Percentiles rank a stretch among this genome's conserved stretches.
These are phyloP conservation scores for Caenorhabditis doughertyi DNA, from an alignment of 2,888 invertebrate genomes.

Conservation along the genomic window DNA sequence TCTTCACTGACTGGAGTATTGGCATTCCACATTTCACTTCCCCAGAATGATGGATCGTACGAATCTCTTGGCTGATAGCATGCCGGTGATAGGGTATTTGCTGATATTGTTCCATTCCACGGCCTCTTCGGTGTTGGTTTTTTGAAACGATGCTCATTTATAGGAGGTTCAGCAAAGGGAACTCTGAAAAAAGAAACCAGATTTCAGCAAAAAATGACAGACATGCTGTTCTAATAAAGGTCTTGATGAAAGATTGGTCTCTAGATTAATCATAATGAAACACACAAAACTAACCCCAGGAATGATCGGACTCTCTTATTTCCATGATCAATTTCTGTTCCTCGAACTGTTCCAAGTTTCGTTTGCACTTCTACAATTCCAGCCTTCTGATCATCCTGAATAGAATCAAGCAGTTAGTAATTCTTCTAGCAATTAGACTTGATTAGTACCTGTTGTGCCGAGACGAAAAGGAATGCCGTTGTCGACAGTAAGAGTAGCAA, in stretches of 20 bases:
- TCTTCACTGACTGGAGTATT: slow-evolving; percentile 94
- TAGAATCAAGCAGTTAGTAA: slow-evolving; percentile 12
- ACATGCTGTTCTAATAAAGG: no score
- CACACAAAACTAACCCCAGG: slow-evolving; percentile 53
- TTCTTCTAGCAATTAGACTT: no score
- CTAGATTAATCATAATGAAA: no score
- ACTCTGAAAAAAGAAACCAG: slow-evolving; percentile 62
- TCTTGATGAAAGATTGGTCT: not conserved
- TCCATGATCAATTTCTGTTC: slow-evolving; percentile 71
- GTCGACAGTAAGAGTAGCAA: slow-evolving; percentile 46
- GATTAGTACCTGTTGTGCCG: slow-evolving; percentile 45
- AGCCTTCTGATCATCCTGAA: slow-evolving; percentile 42
- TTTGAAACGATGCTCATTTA: slow-evolving; percentile 74
- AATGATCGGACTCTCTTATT: slow-evolving; percentile 56
- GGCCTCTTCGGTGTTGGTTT: slow-evolving; percentile 74
- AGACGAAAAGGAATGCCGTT: slow-evolving; percentile 29
- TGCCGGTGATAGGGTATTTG: slow-evolving; percentile 73
- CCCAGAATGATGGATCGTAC: slow-evolving; percentile 84
- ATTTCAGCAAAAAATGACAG: no score
- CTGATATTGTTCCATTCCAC: slow-evolving; percentile 75
- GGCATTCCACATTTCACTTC: slow-evolving; percentile 96
- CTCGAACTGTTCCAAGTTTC: slow-evolving; percentile 75
- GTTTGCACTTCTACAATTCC: slow-evolving; percentile 73
- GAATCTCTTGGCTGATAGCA: slow-evolving; percentile 78
- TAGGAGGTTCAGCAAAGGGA: slow-evolving; percentile 80